Evolutionary conservation across 2,888 invertebrate genomes (phyloP).

Genomic region (Steinernema hermaphroditum): DNA sequence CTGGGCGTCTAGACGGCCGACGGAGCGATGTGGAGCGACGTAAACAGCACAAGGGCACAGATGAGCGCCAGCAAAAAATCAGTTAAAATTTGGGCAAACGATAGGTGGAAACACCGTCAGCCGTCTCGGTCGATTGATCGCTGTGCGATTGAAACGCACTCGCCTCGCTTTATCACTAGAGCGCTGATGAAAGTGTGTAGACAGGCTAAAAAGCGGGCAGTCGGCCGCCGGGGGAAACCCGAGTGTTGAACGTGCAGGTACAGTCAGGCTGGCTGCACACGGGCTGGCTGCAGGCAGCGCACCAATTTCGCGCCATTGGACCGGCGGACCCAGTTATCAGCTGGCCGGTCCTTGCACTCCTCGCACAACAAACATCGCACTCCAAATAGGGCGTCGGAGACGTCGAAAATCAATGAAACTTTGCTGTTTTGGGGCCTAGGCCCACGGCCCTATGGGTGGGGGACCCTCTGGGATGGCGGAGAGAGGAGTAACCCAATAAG

Average conservation of each 20-base stretch:
- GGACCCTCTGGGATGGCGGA: background rate
- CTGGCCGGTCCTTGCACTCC: slow-evolving; percentile 7
- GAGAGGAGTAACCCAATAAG: background rate
- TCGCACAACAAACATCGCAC: slow-evolving; percentile 1
- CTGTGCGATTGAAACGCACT: slow-evolving; percentile 5
- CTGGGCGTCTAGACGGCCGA: background rate
- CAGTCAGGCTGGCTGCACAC: too few species aligned
- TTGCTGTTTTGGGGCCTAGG: background rate
- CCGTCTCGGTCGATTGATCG: slow-evolving; percentile 13
- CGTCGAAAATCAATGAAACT: slow-evolving; percentile 9
- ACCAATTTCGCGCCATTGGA: background rate
- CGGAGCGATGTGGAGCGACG: background rate
- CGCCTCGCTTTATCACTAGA: too few species aligned
- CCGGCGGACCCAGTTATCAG: background rate
- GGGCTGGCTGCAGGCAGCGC: background rate
- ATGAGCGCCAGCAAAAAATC: background rate
- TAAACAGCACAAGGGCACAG: background rate
- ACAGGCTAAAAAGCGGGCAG: too few species aligned
- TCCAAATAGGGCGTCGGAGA: slow-evolving; percentile 1
- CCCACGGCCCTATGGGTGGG: background rate
- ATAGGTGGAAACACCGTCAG: background rate
- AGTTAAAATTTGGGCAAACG: background rate
- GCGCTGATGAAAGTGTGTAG: too few species aligned
- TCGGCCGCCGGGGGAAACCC: too few species aligned
- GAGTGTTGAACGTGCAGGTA: too few species aligned